A percentile compares a stretch with the other conserved stretches of the same genome.
phyloP scores from a whole-genome alignment of 2,797 vertebrate genomes.

The Kryptopterus vitreolus region DNA sequence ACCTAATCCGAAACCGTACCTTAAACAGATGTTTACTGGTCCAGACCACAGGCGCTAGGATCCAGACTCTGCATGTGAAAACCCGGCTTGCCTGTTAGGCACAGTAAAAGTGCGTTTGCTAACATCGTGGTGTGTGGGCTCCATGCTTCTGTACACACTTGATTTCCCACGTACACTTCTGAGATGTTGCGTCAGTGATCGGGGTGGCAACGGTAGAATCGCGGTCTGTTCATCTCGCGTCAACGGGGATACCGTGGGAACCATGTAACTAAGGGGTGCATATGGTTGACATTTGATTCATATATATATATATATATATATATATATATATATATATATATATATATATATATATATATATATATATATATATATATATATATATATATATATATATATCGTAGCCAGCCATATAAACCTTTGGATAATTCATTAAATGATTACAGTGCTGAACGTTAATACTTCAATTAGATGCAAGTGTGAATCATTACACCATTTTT shows the following conservation, averaged over 20 bases:
- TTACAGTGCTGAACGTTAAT: background rate
- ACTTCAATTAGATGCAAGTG: background rate
- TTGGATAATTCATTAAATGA: too few relatives aligned
- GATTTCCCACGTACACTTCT: conserved; percentile 9
- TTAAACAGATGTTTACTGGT: background rate
- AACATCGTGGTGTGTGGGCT: conserved; percentile 38
- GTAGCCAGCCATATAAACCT: too few relatives aligned
- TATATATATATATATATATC: too few relatives aligned
- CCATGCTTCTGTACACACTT: conserved; percentile 21
- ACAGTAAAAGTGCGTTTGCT: conserved; percentile 18
- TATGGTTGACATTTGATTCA: background rate
- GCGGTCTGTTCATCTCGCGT: background rate
- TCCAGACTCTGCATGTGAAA: conserved; percentile 6
- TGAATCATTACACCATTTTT: background rate
- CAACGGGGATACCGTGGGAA: background rate
- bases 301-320: too few relatives aligned
- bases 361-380: too few relatives aligned
- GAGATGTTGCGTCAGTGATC: background rate
- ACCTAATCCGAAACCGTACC: background rate
- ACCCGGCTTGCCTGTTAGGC: background rate
- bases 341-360: too few relatives aligned
- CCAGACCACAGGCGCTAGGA: background rate
- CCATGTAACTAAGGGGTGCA: background rate
- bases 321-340: too few relatives aligned
- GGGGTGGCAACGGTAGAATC: background rate